These are phyloP conservation scores for Pinna nobilis DNA, from an alignment of 1,140 invertebrate genomes.

Conservation along the genomic window DNA sequence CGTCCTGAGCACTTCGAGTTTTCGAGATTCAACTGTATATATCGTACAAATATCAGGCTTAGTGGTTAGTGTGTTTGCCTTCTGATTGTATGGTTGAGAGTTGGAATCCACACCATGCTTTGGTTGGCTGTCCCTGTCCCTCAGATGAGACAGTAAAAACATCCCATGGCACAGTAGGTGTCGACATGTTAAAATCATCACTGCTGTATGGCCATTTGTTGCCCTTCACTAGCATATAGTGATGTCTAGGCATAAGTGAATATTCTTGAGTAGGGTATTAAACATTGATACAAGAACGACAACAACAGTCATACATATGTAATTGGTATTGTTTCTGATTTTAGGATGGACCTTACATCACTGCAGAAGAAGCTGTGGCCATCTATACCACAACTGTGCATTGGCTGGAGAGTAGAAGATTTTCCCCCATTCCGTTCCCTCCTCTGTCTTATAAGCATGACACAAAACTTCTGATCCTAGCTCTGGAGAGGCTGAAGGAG, in stretches of 20 bases:
- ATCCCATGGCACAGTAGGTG: no score
- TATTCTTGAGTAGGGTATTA: neutral
- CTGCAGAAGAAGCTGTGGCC: constrained; percentile 99
- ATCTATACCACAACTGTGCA: constrained; percentile 99
- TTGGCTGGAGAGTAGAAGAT: constrained; percentile 98
- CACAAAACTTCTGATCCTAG: constrained; percentile 97
- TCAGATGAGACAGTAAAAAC: no score
- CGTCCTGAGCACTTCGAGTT: no score
- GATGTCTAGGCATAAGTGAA: neutral
- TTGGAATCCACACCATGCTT: no score
- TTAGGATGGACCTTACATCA: constrained; percentile 98
- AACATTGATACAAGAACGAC: neutral
- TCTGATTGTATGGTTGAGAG: no score
- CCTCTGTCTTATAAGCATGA: constrained; percentile 99
- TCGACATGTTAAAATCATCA: no score
- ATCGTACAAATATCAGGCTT: no score
- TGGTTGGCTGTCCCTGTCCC: no score
- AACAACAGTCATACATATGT: neutral
- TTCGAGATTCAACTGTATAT: no score
- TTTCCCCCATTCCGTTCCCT: constrained; percentile 99
- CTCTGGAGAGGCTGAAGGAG: constrained; percentile 97
- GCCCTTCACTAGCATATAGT: neutral
- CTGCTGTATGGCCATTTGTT: neutral
- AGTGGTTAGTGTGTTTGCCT: no score
- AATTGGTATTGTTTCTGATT: constrained; percentile 29